Evolutionary conservation across 2,113 vertebrate species (phyloP).

Genomic region (Silurus asotus): DNA sequence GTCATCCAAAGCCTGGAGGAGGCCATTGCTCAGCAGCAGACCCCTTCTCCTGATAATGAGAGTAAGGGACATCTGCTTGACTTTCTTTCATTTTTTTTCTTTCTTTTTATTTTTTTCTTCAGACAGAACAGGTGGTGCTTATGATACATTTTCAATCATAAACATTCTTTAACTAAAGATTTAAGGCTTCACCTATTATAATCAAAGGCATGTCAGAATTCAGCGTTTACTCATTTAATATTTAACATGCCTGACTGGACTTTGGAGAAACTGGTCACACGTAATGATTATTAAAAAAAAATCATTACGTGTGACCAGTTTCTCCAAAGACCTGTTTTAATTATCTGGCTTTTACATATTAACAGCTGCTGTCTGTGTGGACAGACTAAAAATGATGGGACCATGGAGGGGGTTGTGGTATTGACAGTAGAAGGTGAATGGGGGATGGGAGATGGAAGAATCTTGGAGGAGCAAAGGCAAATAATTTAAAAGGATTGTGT

Average conservation of each 20-base stretch:
- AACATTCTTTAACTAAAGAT: background rate
- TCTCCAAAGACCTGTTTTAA: background rate
- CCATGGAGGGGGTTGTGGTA: background rate
- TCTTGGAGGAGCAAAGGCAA: background rate
- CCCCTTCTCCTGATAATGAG: conserved; percentile 58
- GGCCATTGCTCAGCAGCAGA: conserved; percentile 71
- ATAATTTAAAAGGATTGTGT: background rate
- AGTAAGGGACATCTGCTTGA: conserved; percentile 57
- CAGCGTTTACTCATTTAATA: background rate
- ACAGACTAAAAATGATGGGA: background rate
- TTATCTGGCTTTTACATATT: background rate
- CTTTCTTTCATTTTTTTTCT: background rate
- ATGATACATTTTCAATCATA: background rate
- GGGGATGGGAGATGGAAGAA: background rate
- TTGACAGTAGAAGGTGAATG: background rate
- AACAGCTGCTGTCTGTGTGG: background rate
- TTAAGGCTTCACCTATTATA: background rate
- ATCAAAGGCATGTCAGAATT: background rate
- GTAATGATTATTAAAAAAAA: too few species aligned
- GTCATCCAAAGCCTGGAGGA: conserved; percentile 78
- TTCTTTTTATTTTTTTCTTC: background rate
- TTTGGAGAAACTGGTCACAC: background rate
- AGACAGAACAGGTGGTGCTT: background rate
- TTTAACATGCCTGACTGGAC: background rate
- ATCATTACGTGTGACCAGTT: background rate